Percentiles rank a stretch among this genome's conserved stretches.
Evolutionary conservation across 1,140 invertebrate species (phyloP).

Genomic region (Varroa destructor): DNA sequence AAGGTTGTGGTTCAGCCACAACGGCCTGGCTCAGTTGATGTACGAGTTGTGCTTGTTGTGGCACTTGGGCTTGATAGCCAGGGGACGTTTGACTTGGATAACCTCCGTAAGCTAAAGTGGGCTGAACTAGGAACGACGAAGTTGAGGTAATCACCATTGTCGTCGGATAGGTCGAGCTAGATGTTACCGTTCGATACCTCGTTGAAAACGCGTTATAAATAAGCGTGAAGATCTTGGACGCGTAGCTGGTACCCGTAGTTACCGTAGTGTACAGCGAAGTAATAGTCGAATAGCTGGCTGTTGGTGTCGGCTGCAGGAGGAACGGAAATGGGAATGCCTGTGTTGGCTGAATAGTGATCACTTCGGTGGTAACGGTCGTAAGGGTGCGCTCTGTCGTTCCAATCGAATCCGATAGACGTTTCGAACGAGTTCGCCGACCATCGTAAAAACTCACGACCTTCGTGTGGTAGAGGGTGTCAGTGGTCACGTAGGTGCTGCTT

Average conservation of each 20-base stretch:
- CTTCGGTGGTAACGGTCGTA: conserved; percentile 36
- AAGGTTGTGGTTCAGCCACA: too few species aligned
- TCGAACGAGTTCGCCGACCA: conserved; percentile 36
- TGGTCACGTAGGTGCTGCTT: conserved; percentile 35
- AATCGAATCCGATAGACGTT: conserved; percentile 36
- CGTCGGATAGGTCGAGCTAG: conserved; percentile 35
- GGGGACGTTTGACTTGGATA: not conserved
- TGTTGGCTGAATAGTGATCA: conserved; percentile 34
- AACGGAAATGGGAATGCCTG: conserved; percentile 29
- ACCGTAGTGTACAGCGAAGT: conserved; percentile 35
- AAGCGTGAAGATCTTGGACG: conserved; percentile 36
- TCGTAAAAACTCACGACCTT: conserved; percentile 39
- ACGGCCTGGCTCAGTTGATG: too few species aligned
- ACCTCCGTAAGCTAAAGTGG: not conserved
- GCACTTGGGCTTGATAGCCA: not conserved
- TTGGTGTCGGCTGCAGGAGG: conserved; percentile 17
- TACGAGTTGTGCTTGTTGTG: not conserved
- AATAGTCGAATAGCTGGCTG: conserved; percentile 30
- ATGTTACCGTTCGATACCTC: conserved; percentile 37
- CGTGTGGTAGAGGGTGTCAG: conserved; percentile 37
- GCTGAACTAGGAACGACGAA: conserved; percentile 17
- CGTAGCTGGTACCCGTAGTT: conserved; percentile 35
- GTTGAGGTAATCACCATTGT: conserved; percentile 31
- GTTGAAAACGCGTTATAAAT: conserved; percentile 38
- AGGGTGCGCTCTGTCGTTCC: conserved; percentile 34